Percentiles rank a stretch among this genome's conserved stretches.
These are phyloP conservation scores for Lasioglossum albipes DNA, from an alignment of 1,140 invertebrate genomes.

Conservation along the genomic window DNA sequence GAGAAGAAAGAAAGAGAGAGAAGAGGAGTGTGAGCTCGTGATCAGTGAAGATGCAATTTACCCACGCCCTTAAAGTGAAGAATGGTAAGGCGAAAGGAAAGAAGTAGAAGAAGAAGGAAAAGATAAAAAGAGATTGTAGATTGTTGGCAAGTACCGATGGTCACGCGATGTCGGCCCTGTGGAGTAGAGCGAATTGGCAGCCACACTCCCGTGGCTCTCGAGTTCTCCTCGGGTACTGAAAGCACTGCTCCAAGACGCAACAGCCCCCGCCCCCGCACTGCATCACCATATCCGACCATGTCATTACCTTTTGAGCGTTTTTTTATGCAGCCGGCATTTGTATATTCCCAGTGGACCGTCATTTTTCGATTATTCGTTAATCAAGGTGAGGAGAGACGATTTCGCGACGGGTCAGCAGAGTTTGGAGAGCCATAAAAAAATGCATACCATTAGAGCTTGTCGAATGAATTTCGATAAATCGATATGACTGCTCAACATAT, in stretches of 20 bases:
- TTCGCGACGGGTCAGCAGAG: conserved; percentile 5
- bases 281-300: conserved; percentile 80
- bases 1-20: neutral
- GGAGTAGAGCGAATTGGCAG: conserved; percentile 92
- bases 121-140: conserved; percentile 52
- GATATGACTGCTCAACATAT: neutral
- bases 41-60: conserved; percentile 5
- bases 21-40: conserved; percentile 11
- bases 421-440: conserved; percentile 27
- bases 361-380: conserved; percentile 46
- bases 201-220: conserved; percentile 89
- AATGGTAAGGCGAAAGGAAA: conserved; percentile 13
- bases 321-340: conserved; percentile 29
- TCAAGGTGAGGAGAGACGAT: neutral
- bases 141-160: conserved; percentile 74
- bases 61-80: neutral
- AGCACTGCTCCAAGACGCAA: conserved; percentile 91
- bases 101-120: conserved; percentile 52
- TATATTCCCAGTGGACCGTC: conserved; percentile 34
- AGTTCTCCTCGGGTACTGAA: conserved; percentile 87
- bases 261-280: conserved; percentile 84
- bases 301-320: conserved; percentile 72
- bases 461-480: neutral
- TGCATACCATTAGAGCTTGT: conserved; percentile 19
- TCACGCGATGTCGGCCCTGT: conserved; percentile 87